Evolutionary conservation across 1,140 invertebrate genomes (phyloP), one percentile per base, ranked within the genome.

Genomic region (Potamilus streckersoni): DNA sequence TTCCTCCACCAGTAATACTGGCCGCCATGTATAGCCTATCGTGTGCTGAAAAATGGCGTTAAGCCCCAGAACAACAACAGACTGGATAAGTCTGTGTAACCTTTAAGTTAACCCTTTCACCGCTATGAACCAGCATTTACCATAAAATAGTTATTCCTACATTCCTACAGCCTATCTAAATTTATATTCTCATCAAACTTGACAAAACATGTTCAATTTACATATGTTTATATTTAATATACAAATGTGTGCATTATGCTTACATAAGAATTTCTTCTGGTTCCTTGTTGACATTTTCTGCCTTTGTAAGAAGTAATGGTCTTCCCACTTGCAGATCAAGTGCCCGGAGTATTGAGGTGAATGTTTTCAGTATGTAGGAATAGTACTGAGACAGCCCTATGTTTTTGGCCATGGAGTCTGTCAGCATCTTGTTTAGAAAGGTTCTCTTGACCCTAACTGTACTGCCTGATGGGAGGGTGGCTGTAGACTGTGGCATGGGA

Each of bases 341-440:
- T 3, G 97, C 96, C 71, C 97, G 91, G 27, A 99, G 88, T 76
- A 99, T 99, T 82, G 98, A 96, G 55, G 98, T 97, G 90, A 99
- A 96, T 1, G 98, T 96, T 78, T 98, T 93, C 61, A 97, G 91
- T 16, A 99, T 97, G 81, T 97, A 95, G 0, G 96, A 95, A 89
- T 99, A 99, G 86, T 99, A 99, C 0, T 96, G 94, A 55, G 95
- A 96, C 92, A 99, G 97, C 57, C 98, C 98, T 80, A 99, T 99
- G 73, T 95, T 96, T 72, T 95, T 92, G 4, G 97, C 97, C 5
- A 96, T 96, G 84, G 98, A 96, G 85, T 99, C 97, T 58, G 84
- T 85, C 61, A 86, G 74, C 82, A 87, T 87, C 79, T 86, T 89
- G 80, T 88, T 89, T 6, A 90, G 82, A 79, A 88, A 90, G 0